phyloP scores from a whole-genome alignment of 2,888 invertebrate genomes.

The Loripinus fragilis region DNA sequence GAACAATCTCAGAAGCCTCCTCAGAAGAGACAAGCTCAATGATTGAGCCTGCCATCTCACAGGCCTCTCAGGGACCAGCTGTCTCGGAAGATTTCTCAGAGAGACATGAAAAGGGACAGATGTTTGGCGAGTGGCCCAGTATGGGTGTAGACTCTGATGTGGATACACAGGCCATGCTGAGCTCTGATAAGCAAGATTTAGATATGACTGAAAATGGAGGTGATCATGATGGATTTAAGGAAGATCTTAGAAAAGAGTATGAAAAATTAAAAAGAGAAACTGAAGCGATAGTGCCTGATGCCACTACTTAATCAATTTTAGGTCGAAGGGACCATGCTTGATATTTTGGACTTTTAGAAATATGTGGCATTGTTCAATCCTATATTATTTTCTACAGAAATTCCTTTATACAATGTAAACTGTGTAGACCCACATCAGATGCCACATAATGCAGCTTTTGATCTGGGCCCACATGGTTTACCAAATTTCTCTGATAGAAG shows the following conservation, averaged over 20 bases:
- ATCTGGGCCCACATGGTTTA: too few relatives aligned
- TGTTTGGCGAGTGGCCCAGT: slow-evolving; percentile 48
- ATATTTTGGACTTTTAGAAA: too few relatives aligned
- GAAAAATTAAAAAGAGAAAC: slow-evolving; percentile 51
- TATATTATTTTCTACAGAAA: too few relatives aligned
- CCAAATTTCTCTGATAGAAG: too few relatives aligned
- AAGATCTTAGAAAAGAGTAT: slow-evolving; percentile 60
- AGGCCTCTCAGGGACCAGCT: slow-evolving; percentile 52
- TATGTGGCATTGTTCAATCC: too few relatives aligned
- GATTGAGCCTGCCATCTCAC: slow-evolving; percentile 56
- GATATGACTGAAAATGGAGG: slow-evolving; percentile 67
- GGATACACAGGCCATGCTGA: slow-evolving; percentile 41
- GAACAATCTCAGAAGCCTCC: slow-evolving; percentile 48
- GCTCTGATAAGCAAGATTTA: slow-evolving; percentile 41
- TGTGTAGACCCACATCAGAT: too few relatives aligned
- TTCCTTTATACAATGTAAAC: too few relatives aligned
- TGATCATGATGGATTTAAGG: slow-evolving; percentile 67
- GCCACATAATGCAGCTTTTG: too few relatives aligned
- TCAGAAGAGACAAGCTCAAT: slow-evolving; percentile 49
- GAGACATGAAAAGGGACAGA: slow-evolving; percentile 23
- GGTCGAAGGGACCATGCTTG: too few relatives aligned
- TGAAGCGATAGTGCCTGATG: slow-evolving; percentile 11
- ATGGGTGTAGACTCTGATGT: slow-evolving; percentile 32
- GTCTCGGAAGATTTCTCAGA: slow-evolving; percentile 51
- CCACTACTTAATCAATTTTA: too few relatives aligned